These are phyloP conservation scores for Hippoglossus hippoglossus DNA, from an alignment of 2,797 vertebrate genomes.

Conservation along the genomic window DNA sequence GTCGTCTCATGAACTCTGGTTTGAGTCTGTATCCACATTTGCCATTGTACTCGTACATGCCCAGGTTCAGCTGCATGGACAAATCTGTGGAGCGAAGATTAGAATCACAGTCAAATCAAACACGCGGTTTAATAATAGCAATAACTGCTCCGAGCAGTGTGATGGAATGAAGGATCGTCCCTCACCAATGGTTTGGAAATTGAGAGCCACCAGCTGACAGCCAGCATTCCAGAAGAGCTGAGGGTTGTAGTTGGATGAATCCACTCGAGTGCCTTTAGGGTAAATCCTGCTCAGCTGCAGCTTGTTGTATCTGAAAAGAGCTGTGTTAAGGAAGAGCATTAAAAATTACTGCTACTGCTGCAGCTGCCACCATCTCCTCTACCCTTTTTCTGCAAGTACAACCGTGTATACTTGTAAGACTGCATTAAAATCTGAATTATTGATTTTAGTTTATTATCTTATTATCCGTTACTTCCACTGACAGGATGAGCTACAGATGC, in stretches of 20 bases:
- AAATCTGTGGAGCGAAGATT: conserved; percentile 84
- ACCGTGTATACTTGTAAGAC: not conserved
- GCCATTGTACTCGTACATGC: conserved; percentile 98
- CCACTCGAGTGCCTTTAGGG: conserved; percentile 97
- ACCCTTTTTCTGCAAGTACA: not conserved
- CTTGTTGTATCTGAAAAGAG: conserved; percentile 93
- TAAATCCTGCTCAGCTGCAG: conserved; percentile 98
- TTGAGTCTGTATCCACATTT: conserved; percentile 96
- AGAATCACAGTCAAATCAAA: not conserved
- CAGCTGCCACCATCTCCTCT: not conserved
- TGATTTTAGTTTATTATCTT: not conserved
- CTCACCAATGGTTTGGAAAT: conserved; percentile 98
- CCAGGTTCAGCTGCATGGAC: conserved; percentile 98
- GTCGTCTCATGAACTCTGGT: conserved; percentile 97
- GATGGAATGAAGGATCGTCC: not conserved
- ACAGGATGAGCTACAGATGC: too few species aligned
- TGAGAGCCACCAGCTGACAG: conserved; percentile 97
- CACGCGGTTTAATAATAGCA: too few species aligned
- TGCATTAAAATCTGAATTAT: not conserved
- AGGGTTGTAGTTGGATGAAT: conserved; percentile 99
- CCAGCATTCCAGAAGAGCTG: conserved; percentile 99
- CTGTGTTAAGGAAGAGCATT: conserved; percentile 79
- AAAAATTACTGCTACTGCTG: too few species aligned
- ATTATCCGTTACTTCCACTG: too few species aligned
- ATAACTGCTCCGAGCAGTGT: not conserved